Evolutionary conservation across 2,888 invertebrate genomes (phyloP).

Genomic region (Suillia variegata): DNA sequence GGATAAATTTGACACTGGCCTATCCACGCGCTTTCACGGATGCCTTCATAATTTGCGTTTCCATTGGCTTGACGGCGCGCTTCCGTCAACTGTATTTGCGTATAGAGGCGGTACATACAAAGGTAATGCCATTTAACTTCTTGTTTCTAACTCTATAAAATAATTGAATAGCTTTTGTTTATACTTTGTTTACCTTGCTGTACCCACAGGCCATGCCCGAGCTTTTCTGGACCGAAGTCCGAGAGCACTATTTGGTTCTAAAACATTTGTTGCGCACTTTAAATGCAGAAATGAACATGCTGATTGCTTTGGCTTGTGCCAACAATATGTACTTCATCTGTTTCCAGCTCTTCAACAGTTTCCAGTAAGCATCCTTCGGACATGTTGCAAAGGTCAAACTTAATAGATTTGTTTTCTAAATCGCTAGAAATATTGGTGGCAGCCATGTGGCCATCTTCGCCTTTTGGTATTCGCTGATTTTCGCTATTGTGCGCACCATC

Average conservation of each 20-base stretch:
- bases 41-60: slow-evolving; percentile 71
- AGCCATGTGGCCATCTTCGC: slow-evolving; percentile 61
- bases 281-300: slow-evolving; percentile 67
- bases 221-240: slow-evolving; percentile 68
- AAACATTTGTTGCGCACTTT: slow-evolving; percentile 68
- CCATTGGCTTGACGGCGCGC: slow-evolving; percentile 69
- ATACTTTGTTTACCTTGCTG: background rate
- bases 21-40: slow-evolving; percentile 76
- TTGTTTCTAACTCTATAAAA: background rate
- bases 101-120: slow-evolving; percentile 61
- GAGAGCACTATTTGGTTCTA: slow-evolving; percentile 71
- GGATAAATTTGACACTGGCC: slow-evolving; percentile 63
- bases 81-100: slow-evolving; percentile 68
- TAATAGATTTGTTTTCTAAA: background rate
- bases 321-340: slow-evolving; percentile 79
- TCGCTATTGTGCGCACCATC: slow-evolving; percentile 63
- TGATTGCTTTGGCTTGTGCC: slow-evolving; percentile 70
- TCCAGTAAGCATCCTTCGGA: slow-evolving; percentile 42
- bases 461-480: slow-evolving; percentile 65
- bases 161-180: background rate
- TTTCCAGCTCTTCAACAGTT: slow-evolving; percentile 70
- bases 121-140: too few species aligned
- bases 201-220: slow-evolving; percentile 43
- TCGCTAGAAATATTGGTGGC: slow-evolving; percentile 54
- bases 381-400: background rate